Conservation (phyloP, 2,888 invertebrate species). For the Cheilosia soror region DNA sequence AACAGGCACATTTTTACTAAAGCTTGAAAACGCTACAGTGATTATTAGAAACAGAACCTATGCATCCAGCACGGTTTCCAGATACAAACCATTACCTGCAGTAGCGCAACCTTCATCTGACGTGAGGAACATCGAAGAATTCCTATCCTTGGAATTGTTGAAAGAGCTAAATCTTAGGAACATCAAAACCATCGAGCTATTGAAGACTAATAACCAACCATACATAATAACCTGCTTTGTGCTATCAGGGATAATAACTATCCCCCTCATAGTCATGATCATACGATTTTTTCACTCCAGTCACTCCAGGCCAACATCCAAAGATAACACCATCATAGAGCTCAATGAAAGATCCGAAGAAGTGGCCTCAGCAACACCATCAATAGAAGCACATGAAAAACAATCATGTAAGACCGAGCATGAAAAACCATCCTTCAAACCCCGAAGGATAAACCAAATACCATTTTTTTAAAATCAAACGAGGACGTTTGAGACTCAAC, state of each 20-base stretch:
- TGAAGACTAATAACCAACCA: constrained; percentile 13
- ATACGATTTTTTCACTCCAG: not conserved
- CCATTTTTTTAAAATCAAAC: not conserved
- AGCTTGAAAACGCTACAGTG: constrained; percentile 2
- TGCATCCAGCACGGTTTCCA: not conserved
- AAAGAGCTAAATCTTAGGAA: constrained; percentile 18
- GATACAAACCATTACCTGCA: constrained; percentile 11
- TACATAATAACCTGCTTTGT: constrained; percentile 7
- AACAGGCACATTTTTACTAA: constrained; percentile 1
- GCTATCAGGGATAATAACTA: constrained; percentile 11
- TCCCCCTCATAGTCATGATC: constrained; percentile 2
- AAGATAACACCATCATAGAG: constrained; percentile 12
- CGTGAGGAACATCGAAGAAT: constrained; percentile 6
- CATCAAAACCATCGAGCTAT: not conserved
- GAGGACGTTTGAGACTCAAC: too few relatives aligned
- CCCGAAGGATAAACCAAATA: not conserved
- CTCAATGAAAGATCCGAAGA: constrained; percentile 1
- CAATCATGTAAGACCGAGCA: constrained; percentile 1
- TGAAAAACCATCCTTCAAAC: constrained; percentile 4
- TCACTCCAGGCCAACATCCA: not conserved
- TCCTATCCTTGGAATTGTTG: constrained; percentile 22
- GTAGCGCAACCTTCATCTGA: constrained; percentile 27
- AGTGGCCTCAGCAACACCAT: not conserved
- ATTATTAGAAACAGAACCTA: constrained; percentile 3
- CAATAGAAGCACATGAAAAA: not conserved